Evolutionary conservation across 1,140 invertebrate genomes (phyloP).

Genomic region (Orussus abietinus): DNA sequence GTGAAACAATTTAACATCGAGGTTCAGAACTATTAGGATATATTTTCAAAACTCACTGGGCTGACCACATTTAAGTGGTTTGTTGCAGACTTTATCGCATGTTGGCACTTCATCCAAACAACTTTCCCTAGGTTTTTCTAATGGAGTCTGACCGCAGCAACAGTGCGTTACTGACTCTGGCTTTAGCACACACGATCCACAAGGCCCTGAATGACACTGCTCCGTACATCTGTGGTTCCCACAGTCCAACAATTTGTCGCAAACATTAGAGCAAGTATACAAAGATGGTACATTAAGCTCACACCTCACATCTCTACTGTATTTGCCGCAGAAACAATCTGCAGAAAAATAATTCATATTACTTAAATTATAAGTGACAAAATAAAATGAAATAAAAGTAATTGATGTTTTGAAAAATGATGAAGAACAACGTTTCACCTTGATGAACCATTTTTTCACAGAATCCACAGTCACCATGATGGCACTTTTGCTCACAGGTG

Average conservation of each 20-base stretch:
- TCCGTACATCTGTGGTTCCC: conserved; percentile 72
- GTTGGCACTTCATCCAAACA: conserved; percentile 85
- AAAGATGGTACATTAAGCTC: conserved; percentile 27
- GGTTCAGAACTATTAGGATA: not conserved
- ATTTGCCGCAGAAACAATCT: conserved; percentile 65
- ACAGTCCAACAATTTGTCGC: conserved; percentile 69
- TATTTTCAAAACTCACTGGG: conserved; percentile 49
- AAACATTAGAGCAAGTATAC: conserved; percentile 56
- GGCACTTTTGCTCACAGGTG: conserved; percentile 57
- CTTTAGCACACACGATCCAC: conserved; percentile 60
- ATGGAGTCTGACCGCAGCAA: conserved; percentile 75
- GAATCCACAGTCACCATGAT: conserved; percentile 51
- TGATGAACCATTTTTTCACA: conserved; percentile 51
- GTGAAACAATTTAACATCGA: not conserved
- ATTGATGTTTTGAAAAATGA: conserved; percentile 3
- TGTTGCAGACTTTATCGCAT: conserved; percentile 78
- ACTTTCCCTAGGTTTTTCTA: conserved; percentile 53
- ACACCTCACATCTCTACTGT: conserved; percentile 53
- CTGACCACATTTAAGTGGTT: conserved; percentile 77
- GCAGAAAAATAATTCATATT: conserved; percentile 27
- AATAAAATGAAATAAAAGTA: not conserved
- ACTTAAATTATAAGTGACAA: not conserved
- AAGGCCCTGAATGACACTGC: conserved; percentile 68
- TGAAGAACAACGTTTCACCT: conserved; percentile 25
- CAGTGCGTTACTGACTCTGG: conserved; percentile 70